A percentile compares a stretch with the other conserved stretches of the same genome.
These are phyloP conservation scores for Morone saxatilis DNA, from an alignment of 2,113 vertebrate species.

Conservation along the genomic window DNA sequence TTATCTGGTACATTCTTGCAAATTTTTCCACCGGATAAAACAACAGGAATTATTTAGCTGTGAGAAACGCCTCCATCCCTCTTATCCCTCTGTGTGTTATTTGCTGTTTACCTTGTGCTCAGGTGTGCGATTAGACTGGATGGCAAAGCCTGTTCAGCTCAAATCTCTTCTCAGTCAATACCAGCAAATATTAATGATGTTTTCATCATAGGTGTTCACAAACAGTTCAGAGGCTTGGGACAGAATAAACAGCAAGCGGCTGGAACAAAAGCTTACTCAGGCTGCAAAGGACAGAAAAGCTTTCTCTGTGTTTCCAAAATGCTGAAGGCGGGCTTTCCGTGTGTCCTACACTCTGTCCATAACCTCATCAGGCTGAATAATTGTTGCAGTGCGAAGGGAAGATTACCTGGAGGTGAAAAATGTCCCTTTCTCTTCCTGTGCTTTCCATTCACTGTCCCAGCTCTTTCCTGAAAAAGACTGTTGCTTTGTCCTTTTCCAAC, in stretches of 20 bases:
- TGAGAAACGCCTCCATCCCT: constrained; percentile 25
- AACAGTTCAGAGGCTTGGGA: constrained; percentile 41
- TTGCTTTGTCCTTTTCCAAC: constrained; percentile 31
- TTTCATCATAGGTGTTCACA: constrained; percentile 39
- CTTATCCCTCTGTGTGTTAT: constrained; percentile 17
- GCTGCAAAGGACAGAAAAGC: constrained; percentile 23
- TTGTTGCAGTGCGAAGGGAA: constrained; percentile 57
- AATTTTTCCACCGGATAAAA: constrained; percentile 21
- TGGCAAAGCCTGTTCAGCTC: constrained; percentile 45
- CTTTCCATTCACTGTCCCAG: constrained; percentile 23
- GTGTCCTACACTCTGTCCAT: constrained; percentile 68
- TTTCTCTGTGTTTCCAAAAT: constrained; percentile 35
- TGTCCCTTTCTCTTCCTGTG: constrained; percentile 32
- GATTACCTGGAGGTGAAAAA: constrained; percentile 72
- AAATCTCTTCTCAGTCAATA: constrained; percentile 56
- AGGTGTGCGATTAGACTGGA: constrained; percentile 46
- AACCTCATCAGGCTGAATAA: constrained; percentile 76
- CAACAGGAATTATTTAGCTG: constrained; percentile 10
- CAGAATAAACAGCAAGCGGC: constrained; percentile 44
- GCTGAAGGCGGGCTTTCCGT: constrained; percentile 45
- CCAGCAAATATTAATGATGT: constrained; percentile 65
- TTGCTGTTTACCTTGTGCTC: constrained; percentile 50
- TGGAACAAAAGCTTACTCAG: constrained; percentile 29
- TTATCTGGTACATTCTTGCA: background rate
- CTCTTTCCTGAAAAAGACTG: constrained; percentile 21